Percentiles rank a stretch among this genome's conserved stretches.
phyloP scores from a whole-genome alignment of 92 coral and sea anemone species.

The Zoanthus solanderi region DNA sequence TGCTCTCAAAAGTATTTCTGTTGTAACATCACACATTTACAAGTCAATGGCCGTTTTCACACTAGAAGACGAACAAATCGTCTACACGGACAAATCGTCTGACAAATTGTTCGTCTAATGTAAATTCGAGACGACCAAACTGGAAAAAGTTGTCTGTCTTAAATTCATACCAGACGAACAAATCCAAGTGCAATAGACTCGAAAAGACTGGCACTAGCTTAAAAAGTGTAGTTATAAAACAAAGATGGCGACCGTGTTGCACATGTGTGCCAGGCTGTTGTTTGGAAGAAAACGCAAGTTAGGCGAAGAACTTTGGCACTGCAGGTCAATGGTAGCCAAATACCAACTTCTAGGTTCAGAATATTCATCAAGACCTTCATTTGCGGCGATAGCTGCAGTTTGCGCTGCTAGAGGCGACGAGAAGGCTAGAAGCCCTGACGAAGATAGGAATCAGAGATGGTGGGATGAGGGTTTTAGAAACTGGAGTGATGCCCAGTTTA shows the following conservation, averaged over 20 bases:
- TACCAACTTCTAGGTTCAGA: background rate
- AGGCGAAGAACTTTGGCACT: background rate
- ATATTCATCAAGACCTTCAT: background rate
- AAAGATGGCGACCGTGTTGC: background rate
- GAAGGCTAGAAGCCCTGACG: conserved; percentile 51
- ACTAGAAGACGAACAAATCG: no score
- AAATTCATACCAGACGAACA: background rate
- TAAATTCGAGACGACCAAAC: conserved; percentile 24
- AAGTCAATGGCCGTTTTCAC: background rate
- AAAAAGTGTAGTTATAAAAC: background rate
- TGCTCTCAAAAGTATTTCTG: background rate
- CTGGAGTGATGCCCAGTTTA: conserved; percentile 63
- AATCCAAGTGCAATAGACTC: background rate
- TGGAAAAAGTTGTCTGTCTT: background rate
- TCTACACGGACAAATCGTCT: no score
- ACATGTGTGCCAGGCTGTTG: background rate
- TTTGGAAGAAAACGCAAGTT: background rate
- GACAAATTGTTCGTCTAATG: no score
- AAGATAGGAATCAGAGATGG: conserved; percentile 49
- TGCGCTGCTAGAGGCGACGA: conserved; percentile 4
- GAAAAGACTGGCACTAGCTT: background rate
- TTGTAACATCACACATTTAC: background rate
- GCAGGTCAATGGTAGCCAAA: background rate
- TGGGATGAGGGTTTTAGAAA: conserved; percentile 62
- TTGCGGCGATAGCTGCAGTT: background rate